These are phyloP conservation scores for Cerceris ruficornis DNA, from an alignment of 2,888 invertebrate genomes.

Conservation along the genomic window DNA sequence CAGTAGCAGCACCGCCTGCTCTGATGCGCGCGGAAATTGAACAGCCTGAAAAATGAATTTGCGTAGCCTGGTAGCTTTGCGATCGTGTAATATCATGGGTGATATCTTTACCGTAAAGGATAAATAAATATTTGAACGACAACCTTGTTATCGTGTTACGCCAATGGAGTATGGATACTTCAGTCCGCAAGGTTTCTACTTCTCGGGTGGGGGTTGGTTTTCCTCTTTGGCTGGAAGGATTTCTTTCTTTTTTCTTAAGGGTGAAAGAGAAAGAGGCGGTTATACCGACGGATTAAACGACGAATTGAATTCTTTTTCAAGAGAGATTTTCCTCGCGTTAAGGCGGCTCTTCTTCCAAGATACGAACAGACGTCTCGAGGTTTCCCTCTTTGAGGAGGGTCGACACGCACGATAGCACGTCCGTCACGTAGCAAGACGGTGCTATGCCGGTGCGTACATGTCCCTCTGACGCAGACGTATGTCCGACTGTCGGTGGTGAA, in stretches of 20 bases:
- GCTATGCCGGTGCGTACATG: slow-evolving; percentile 40
- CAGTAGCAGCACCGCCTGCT: slow-evolving; percentile 40
- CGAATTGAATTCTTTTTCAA: slow-evolving; percentile 11
- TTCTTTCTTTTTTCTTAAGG: not conserved
- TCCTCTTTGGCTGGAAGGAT: not conserved
- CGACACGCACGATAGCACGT: slow-evolving; percentile 51
- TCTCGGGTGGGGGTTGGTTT: not conserved
- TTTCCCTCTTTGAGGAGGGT: slow-evolving; percentile 26
- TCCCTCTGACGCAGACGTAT: slow-evolving; percentile 70
- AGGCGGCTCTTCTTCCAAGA: slow-evolving; percentile 9
- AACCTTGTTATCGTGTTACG: slow-evolving; percentile 10
- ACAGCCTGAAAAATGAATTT: slow-evolving; percentile 36
- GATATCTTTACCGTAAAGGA: not conserved
- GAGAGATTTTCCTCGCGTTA: slow-evolving; percentile 2
- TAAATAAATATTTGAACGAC: slow-evolving; percentile 4
- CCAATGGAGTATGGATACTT: too few species aligned
- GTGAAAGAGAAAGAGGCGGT: not conserved
- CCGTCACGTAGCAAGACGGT: slow-evolving; percentile 49
- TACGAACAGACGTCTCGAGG: slow-evolving; percentile 16
- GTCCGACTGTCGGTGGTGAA: slow-evolving; percentile 64
- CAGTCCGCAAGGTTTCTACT: not conserved
- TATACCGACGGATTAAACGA: slow-evolving; percentile 13
- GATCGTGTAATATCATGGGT: not conserved
- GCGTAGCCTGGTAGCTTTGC: not conserved
- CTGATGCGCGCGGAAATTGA: slow-evolving; percentile 36